Evolutionary conservation across 2,113 vertebrate genomes (phyloP).

Genomic region (Leptobrachium ailaonicum): DNA sequence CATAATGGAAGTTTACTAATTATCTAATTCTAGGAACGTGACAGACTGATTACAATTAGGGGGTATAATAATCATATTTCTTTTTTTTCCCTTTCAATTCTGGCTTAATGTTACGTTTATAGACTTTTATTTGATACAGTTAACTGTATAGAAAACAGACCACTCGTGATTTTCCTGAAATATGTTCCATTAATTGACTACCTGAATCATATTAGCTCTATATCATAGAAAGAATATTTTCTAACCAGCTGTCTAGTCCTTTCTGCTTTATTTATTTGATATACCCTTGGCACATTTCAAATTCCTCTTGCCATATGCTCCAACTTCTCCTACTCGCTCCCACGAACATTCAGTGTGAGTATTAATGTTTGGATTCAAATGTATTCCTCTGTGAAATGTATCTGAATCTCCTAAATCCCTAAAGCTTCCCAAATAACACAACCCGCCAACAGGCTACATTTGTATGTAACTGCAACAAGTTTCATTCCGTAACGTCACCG

Average conservation of each 20-base stretch:
- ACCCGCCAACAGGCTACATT: conserved; percentile 1
- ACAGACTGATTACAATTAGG: no score
- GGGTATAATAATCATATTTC: not conserved
- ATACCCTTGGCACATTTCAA: conserved; percentile 42
- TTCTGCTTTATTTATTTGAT: conserved; percentile 41
- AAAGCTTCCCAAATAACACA: conserved; percentile 13
- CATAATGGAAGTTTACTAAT: no score
- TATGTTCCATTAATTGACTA: not conserved
- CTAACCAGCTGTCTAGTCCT: conserved; percentile 32
- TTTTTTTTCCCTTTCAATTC: not conserved
- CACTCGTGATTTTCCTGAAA: not conserved
- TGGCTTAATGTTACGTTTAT: not conserved
- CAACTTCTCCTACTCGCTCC: conserved; percentile 38
- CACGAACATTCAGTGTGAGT: conserved; percentile 36
- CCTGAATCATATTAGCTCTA: conserved; percentile 13
- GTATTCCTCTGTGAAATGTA: conserved; percentile 34
- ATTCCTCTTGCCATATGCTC: conserved; percentile 42
- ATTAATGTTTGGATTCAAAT: conserved; percentile 32
- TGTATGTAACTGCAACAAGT: conserved; percentile 1
- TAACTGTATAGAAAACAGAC: no score
- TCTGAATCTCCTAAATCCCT: conserved; percentile 6
- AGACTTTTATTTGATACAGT: not conserved
- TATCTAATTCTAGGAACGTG: no score
- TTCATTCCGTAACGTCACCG: not conserved
- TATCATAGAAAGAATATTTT: conserved; percentile 9